Evolutionary conservation across 2,797 vertebrate species (phyloP).

Genomic region (Pangasius larnaudii): DNA sequence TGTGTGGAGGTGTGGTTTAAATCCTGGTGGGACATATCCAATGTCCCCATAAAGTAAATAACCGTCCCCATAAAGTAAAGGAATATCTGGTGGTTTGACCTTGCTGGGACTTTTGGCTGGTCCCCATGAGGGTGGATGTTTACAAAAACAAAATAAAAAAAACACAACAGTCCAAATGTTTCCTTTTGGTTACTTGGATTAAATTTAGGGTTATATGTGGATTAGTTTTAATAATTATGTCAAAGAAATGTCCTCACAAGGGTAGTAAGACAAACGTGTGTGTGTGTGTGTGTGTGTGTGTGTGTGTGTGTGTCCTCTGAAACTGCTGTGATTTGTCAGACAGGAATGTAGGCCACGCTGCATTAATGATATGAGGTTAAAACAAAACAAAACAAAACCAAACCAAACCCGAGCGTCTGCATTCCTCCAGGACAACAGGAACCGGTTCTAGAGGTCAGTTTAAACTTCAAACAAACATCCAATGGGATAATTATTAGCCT

Average conservation of each 20-base stretch:
- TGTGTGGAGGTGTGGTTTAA: background rate
- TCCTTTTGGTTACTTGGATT: background rate
- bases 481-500: background rate
- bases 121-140: background rate
- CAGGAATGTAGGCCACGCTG: constrained; percentile 10
- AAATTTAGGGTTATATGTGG: background rate
- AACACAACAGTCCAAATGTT: background rate
- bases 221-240: background rate
- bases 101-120: background rate
- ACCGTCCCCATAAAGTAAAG: no score
- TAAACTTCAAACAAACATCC: constrained; percentile 33
- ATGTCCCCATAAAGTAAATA: no score
- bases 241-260: background rate
- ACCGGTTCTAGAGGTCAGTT: constrained; percentile 27
- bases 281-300: background rate
- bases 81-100: background rate
- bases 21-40: background rate
- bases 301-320: background rate
- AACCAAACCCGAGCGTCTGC: background rate
- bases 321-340: constrained; percentile 16
- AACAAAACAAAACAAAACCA: background rate
- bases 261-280: background rate
- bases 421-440: constrained; percentile 31
- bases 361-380: background rate
- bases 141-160: background rate